phyloP scores from a whole-genome alignment of 2,113 vertebrate species.

The Sceloporus tristichus region DNA sequence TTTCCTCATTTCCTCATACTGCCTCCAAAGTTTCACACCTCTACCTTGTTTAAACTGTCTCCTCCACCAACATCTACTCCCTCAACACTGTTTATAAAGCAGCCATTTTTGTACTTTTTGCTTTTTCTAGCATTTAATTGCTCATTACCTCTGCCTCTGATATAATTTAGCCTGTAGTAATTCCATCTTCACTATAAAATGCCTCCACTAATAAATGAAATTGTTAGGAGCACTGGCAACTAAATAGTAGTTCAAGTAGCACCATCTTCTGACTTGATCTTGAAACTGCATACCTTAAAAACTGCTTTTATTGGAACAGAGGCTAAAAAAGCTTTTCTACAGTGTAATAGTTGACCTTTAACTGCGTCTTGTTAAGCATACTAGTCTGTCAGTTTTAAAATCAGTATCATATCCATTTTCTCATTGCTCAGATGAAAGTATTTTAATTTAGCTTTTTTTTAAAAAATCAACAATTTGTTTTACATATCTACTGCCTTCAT shows the following conservation, averaged over 20 bases:
- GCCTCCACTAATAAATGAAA: neutral
- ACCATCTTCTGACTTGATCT: constrained; percentile 20
- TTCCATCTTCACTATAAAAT: neutral
- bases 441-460: neutral
- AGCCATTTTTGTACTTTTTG: neutral
- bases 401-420: neutral
- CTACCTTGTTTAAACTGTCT: neutral
- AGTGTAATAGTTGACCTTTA: neutral
- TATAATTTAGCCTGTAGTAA: neutral
- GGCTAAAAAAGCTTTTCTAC: neutral
- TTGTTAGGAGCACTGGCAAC: constrained; percentile 1
- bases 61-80: neutral
- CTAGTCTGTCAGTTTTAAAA: neutral
- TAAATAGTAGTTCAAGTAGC: neutral
- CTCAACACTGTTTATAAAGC: neutral
- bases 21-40: neutral
- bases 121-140: constrained; percentile 2
- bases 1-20: neutral
- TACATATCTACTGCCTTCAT: neutral
- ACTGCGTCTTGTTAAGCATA: neutral
- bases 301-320: neutral
- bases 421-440: neutral
- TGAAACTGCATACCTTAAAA: neutral
- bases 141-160: no score
- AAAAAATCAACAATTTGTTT: neutral